Percentiles rank a stretch among this genome's conserved stretches.
Evolutionary conservation across 1,140 invertebrate genomes (phyloP).

Genomic region (Cotesia chilonis): DNA sequence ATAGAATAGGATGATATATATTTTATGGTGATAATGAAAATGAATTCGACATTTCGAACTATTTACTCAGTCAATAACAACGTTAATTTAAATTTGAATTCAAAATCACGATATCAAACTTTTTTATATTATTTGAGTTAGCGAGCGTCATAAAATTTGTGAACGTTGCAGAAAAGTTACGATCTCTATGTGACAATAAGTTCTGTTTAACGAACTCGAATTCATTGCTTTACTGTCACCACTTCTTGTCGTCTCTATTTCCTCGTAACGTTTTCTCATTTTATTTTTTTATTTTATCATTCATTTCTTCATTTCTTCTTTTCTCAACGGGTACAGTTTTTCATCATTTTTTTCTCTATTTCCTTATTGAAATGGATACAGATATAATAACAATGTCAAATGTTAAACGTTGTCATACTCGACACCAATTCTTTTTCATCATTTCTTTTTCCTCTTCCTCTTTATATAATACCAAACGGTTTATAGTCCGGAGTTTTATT

Average conservation of each 20-base stretch:
- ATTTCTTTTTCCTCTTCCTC: not conserved
- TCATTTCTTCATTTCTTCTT: not conserved
- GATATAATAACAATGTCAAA: constrained; percentile 9
- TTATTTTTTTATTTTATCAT: not conserved
- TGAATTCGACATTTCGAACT: too few species aligned
- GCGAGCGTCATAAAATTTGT: constrained; percentile 12
- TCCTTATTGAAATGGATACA: not conserved
- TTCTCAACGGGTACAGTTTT: too few species aligned
- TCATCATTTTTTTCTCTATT: constrained; percentile 3
- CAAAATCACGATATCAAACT: too few species aligned
- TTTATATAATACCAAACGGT: too few species aligned
- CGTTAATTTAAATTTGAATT: too few species aligned
- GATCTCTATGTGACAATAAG: constrained; percentile 11
- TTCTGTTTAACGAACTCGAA: constrained; percentile 27
- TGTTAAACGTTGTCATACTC: too few species aligned
- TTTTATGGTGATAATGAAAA: too few species aligned
- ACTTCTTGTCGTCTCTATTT: constrained; percentile 2
- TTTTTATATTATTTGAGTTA: not conserved
- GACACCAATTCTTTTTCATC: too few species aligned
- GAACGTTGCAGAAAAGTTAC: constrained; percentile 23
- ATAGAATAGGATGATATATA: too few species aligned
- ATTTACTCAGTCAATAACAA: too few species aligned
- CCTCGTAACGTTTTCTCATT: not conserved
- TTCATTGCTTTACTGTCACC: constrained; percentile 28
- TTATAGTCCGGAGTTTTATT: too few species aligned